phyloP scores from a whole-genome alignment of 2,797 vertebrate genomes.

The Pipistrellus pipistrellus region DNA sequence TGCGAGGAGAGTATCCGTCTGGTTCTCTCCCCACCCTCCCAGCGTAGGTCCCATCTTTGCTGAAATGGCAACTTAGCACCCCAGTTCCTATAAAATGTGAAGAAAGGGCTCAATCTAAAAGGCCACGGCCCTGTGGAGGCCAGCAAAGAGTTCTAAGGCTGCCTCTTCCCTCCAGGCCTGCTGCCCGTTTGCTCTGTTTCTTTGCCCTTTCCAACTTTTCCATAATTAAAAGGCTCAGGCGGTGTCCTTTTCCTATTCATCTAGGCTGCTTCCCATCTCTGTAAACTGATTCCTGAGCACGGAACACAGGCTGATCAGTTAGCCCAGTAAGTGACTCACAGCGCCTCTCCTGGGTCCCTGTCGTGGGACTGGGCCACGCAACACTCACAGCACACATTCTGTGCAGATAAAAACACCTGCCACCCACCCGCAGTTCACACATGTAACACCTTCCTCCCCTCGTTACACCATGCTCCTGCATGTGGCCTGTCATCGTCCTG shows the following conservation, averaged over 20 bases:
- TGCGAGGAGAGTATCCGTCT: neutral
- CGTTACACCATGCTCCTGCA: neutral
- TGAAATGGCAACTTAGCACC: neutral
- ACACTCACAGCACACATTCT: neutral
- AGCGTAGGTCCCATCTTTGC: neutral
- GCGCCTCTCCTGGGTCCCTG: neutral
- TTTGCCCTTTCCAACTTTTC: conserved; percentile 68
- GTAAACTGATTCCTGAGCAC: conserved; percentile 69
- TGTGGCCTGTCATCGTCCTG: neutral
- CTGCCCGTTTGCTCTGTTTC: neutral
- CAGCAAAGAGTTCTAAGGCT: neutral
- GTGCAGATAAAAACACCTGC: neutral
- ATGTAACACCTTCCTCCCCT: neutral
- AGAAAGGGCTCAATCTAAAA: neutral
- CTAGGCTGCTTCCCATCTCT: conserved; percentile 46
- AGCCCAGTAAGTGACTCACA: neutral
- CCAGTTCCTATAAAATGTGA: neutral
- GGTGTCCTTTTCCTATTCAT: conserved; percentile 63
- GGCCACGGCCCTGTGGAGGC: neutral
- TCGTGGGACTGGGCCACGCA: neutral
- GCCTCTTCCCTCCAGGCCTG: neutral
- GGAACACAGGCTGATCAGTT: neutral
- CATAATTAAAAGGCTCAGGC: conserved; percentile 76
- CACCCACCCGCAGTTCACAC: neutral
- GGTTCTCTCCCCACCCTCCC: neutral